Base-by-base conservation (phyloP, 2,888 invertebrate species). In the Phyllotreta striolata region DNA sequence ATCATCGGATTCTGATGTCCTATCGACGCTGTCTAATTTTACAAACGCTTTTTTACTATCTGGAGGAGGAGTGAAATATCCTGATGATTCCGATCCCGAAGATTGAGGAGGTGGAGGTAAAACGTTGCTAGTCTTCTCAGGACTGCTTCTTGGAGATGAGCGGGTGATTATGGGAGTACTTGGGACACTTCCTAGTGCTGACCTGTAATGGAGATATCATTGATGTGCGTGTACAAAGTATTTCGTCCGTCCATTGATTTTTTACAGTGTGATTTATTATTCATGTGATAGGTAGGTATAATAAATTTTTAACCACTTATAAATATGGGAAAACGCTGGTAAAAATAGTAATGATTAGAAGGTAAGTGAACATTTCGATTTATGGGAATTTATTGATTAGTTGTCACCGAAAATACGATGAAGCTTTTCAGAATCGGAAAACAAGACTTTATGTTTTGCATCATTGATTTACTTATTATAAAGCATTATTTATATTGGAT, bases 61-160 rank as follows among this genome's bases (percentile, higher is more conserved):
- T 55, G 79, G 78, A 7, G 81, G 81, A 47, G 82, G 82, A 4
- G 82, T 82, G 65, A 78, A 81, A 66, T 81, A 82, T 13, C 81
- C 82, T 5, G 81, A 81, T 59, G 82, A 80, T 66, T 81, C 81
- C 0, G 81, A 81, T 12, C 81, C 81, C 1, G 80, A 80, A 3
- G 80, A 79, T 60, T 73, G 66, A 0, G 73, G 73, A 1, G 74
- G 72, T 5, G 62, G 63, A 8, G 66, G 65, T 1, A 62, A 44
- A 5, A 64, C 51, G 8, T 62, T 35, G 8, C 55, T 58, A 10
- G 49, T 52, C 35, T 62, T 58, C 8, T 56, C 61, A 13, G 44
- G 49, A 10, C 52, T 59, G 35, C 57, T 38, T 41, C 67, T 64
- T 7, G 73, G 70, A 14, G 74, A 70, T 38, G 67, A n/a, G 34